Evolutionary conservation across 2,888 invertebrate species (phyloP).

Genomic region (Acanthosepion esculentum): DNA sequence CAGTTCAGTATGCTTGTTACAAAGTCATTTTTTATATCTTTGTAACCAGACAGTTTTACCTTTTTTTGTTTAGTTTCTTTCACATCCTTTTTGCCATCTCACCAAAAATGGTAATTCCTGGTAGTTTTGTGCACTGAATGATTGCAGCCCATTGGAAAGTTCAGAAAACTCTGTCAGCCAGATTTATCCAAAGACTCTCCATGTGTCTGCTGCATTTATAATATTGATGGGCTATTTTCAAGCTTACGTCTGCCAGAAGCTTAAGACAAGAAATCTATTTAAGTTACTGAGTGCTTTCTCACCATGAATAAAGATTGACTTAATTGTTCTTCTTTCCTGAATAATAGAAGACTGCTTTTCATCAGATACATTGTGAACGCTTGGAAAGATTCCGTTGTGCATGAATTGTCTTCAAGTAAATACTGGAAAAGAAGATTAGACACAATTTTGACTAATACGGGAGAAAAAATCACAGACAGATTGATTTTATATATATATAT

Average conservation of each 20-base stretch:
- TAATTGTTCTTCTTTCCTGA: not conserved
- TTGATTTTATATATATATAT: not conserved
- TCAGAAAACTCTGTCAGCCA: not conserved
- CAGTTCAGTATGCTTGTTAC: no score
- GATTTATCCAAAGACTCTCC: not conserved
- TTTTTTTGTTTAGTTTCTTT: no score
- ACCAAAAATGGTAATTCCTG: not conserved
- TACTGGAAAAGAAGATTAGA: not conserved
- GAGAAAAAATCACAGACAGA: not conserved
- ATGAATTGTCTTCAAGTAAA: not conserved
- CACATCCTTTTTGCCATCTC: not conserved
- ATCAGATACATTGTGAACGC: not conserved
- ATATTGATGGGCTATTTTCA: not conserved
- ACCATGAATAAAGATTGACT: slow-evolving; percentile 8
- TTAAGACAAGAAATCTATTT: not conserved
- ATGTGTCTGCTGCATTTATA: not conserved
- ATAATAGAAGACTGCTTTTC: not conserved
- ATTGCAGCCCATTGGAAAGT: not conserved
- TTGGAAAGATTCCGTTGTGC: slow-evolving; percentile 21
- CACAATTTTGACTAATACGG: not conserved
- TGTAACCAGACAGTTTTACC: no score
- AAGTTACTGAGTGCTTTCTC: not conserved
- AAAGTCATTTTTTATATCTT: no score
- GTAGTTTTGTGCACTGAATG: not conserved
- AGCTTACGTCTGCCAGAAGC: not conserved